Conservation (phyloP, 1,140 invertebrate species). For the Lepidurus packardi region DNA sequence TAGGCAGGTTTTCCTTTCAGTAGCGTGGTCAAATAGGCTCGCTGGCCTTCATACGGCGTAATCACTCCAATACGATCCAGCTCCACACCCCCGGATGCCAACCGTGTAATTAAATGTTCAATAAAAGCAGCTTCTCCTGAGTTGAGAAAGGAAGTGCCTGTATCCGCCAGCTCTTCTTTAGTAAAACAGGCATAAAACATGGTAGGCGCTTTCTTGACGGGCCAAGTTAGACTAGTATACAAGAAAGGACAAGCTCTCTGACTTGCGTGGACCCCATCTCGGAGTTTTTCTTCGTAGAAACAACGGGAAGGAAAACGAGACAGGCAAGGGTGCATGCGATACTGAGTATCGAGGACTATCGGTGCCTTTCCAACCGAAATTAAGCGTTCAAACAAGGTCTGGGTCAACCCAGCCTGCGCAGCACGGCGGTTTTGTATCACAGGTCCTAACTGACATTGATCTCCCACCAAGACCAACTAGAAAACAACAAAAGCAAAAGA, state of each 20-base stretch:
- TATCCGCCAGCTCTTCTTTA: no score
- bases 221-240: constrained; percentile 25
- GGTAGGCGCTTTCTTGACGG: constrained; percentile 31
- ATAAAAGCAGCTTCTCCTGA: no score
- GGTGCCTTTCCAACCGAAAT: constrained; percentile 27
- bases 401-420: constrained; percentile 5
- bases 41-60: constrained; percentile 56
- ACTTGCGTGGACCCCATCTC: constrained; percentile 41
- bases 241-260: neutral
- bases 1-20: no score
- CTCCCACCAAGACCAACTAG: constrained; percentile 52
- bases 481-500: no score
- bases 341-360: constrained; percentile 48
- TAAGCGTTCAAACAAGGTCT: constrained; percentile 49
- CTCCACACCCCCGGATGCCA: no score
- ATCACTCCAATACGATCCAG: constrained; percentile 53
- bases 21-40: no score
- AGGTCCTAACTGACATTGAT: constrained; percentile 50
- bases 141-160: no score
- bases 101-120: no score
- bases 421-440: constrained; percentile 42
- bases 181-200: no score
- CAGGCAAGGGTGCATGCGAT: constrained; percentile 51
- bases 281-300: constrained; percentile 48
- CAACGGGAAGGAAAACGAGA: constrained; percentile 42